Evolutionary conservation across 2,113 vertebrate genomes (phyloP).

Genomic region (Pantherophis guttatus): DNA sequence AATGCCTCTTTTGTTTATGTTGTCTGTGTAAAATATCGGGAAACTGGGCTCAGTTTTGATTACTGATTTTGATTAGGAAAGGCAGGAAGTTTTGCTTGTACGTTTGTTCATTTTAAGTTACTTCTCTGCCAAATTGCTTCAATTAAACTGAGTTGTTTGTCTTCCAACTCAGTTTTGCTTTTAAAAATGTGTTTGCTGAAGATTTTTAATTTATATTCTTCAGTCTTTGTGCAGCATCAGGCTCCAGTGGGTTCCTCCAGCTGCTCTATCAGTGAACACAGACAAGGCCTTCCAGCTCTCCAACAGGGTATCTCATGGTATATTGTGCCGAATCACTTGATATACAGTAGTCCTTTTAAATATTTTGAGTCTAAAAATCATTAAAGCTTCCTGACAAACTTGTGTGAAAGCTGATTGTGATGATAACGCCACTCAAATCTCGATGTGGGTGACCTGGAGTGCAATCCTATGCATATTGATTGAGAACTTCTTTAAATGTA

Average conservation of each 20-base stretch:
- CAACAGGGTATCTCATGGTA: background rate
- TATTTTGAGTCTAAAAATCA: slow-evolving; percentile 20
- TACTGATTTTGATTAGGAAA: background rate
- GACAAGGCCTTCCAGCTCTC: slow-evolving; percentile 28
- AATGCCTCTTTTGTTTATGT: slow-evolving; percentile 2
- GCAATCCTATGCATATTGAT: background rate
- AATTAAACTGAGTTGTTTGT: background rate
- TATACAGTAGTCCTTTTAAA: slow-evolving; percentile 15
- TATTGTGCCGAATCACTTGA: slow-evolving; percentile 40
- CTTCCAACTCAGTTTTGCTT: background rate
- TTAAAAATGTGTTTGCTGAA: background rate
- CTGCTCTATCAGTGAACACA: slow-evolving; percentile 16
- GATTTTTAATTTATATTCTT: slow-evolving; percentile 22
- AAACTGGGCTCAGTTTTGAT: background rate
- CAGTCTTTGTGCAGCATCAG: background rate
- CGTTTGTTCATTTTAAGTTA: background rate
- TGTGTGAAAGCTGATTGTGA: slow-evolving; percentile 6
- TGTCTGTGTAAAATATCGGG: background rate
- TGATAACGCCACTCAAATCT: slow-evolving; percentile 23
- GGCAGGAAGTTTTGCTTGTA: slow-evolving; percentile 22
- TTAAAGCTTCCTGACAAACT: slow-evolving; percentile 28
- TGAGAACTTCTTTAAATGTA: background rate
- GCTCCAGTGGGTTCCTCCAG: background rate
- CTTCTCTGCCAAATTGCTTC: background rate
- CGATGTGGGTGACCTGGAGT: background rate